Evolutionary conservation across 2,113 vertebrate genomes (phyloP).

Genomic region (Rhodinocichla rosea): DNA sequence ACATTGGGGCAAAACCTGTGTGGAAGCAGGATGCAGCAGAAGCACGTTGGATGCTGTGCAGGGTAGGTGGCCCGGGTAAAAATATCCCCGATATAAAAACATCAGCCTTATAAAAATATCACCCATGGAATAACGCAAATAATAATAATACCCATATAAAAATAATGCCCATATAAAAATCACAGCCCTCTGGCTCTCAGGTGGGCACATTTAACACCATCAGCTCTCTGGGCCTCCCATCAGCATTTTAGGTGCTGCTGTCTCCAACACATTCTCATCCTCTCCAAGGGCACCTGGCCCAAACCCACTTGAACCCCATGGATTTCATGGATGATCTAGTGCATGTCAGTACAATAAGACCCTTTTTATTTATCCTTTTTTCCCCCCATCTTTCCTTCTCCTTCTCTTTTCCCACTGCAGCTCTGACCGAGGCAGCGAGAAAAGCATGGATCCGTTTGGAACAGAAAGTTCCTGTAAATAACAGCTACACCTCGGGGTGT

Average conservation of each 20-base stretch:
- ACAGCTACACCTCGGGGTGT: not conserved
- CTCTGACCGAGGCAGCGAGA: fast-evolving
- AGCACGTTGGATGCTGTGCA: fast-evolving
- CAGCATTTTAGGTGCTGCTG: not conserved
- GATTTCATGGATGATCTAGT: fast-evolving
- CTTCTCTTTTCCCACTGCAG: not conserved
- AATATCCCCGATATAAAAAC: not conserved
- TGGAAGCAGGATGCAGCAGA: not conserved
- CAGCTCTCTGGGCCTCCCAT: not conserved
- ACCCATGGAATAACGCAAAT: not conserved
- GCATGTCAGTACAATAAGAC: fast-evolving
- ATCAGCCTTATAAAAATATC: not conserved
- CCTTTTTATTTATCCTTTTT: not conserved
- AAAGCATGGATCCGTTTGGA: not conserved
- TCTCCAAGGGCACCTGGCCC: not conserved
- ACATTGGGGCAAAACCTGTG: not conserved
- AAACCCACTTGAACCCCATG: not conserved
- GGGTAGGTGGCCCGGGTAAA: not conserved
- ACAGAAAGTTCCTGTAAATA: not conserved
- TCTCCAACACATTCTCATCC: not conserved
- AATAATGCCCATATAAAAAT: not conserved
- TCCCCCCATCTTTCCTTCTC: fast-evolving
- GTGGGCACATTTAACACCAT: not conserved
- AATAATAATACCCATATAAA: not conserved
- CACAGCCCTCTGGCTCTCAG: not conserved